Evolutionary conservation across 1,140 invertebrate species (phyloP).

Genomic region (Brachionus paranguensis): DNA sequence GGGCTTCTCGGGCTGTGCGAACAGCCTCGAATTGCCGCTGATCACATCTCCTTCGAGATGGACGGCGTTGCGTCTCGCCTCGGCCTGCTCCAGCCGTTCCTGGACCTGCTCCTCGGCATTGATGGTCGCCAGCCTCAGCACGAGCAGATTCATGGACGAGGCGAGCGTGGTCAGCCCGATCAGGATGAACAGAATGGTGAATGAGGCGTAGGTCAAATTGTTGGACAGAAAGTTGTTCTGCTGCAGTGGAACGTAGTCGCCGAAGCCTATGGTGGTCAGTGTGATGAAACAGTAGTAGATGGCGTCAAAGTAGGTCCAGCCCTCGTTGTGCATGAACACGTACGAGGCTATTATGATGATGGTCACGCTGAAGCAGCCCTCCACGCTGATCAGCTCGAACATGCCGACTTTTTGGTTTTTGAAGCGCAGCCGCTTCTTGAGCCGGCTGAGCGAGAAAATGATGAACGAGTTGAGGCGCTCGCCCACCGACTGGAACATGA

Average conservation of each 20-base stretch:
- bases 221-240: conserved; percentile 86
- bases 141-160: conserved; percentile 92
- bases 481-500: conserved; percentile 97
- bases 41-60: conserved; percentile 36
- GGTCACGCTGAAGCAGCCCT: conserved; percentile 36
- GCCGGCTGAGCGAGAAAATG: conserved; percentile 76
- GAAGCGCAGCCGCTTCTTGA: conserved; percentile 71
- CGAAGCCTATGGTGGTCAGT: conserved; percentile 79
- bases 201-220: conserved; percentile 83
- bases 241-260: conserved; percentile 66
- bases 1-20: conserved; percentile 3
- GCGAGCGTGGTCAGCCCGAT: conserved; percentile 98
- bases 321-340: conserved; percentile 87
- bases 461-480: conserved; percentile 92
- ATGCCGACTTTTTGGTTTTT: conserved; percentile 43
- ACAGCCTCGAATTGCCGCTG: not conserved
- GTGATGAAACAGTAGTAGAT: conserved; percentile 99
- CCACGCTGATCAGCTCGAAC: conserved; percentile 25
- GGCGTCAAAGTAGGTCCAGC: conserved; percentile 94
- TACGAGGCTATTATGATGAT: conserved; percentile 49
- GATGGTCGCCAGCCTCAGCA: conserved; percentile 98
- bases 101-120: conserved; percentile 88
- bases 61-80: conserved; percentile 4
- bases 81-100: conserved; percentile 59
- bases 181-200: conserved; percentile 95